A percentile compares a stretch with the other conserved stretches of the same genome.
phyloP scores from a whole-genome alignment of 1,140 invertebrate species.

The Pogonomyrmex barbatus region DNA sequence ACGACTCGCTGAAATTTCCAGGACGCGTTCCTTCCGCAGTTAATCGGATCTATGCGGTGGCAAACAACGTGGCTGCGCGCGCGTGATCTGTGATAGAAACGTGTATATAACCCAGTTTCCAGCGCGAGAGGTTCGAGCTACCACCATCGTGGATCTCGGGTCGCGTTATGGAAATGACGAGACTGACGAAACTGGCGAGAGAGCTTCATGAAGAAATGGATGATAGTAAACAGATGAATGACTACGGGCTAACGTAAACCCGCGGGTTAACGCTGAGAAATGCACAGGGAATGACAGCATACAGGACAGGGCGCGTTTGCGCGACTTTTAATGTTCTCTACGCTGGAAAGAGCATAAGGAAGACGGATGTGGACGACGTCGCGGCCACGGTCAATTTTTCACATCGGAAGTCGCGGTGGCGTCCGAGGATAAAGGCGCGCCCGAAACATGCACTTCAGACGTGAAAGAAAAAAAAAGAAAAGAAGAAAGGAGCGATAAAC shows the following conservation, averaged over 20 bases:
- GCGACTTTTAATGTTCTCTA: conserved; percentile 40
- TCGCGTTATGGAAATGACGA: conserved; percentile 29
- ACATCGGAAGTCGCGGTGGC: conserved; percentile 40
- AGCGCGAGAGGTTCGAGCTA: background rate
- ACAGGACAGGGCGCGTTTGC: conserved; percentile 43
- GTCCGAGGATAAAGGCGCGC: conserved; percentile 22
- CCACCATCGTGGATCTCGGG: background rate
- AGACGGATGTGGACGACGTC: conserved; percentile 51
- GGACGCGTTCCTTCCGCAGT: background rate
- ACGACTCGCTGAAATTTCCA: conserved; percentile 33
- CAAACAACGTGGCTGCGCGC: background rate
- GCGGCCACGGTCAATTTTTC: conserved; percentile 51
- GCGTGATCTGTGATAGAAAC: background rate
- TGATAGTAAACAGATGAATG: conserved; percentile 28
- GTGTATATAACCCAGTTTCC: conserved; percentile 10
- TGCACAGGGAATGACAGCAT: conserved; percentile 40
- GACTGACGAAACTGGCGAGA: background rate
- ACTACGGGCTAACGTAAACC: conserved; percentile 32
- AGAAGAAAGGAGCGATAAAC: background rate
- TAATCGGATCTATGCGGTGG: background rate
- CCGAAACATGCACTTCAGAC: conserved; percentile 14
- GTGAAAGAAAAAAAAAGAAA: background rate
- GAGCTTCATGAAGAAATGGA: conserved; percentile 35
- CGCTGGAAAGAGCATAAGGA: conserved; percentile 39
- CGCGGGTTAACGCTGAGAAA: conserved; percentile 59